Evolutionary conservation across 2,888 invertebrate species (phyloP).

Genomic region (Abrostola tripartita): DNA sequence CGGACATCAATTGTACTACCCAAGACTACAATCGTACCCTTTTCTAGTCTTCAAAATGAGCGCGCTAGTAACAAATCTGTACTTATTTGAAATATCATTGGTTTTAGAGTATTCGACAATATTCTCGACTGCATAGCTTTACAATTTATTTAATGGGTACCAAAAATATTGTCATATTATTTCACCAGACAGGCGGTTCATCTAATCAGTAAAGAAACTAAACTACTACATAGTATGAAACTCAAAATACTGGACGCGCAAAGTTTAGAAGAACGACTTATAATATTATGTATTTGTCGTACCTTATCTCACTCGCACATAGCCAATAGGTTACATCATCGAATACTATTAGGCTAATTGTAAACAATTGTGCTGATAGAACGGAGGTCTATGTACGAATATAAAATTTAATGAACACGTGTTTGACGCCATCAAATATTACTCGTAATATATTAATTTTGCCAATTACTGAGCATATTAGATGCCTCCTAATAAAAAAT

Average conservation of each 20-base stretch:
- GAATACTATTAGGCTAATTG: constrained; percentile 53
- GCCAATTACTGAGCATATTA: too few relatives aligned
- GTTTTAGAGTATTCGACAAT: too few relatives aligned
- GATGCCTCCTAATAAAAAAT: too few relatives aligned
- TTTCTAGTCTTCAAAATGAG: too few relatives aligned
- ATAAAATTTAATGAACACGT: constrained; percentile 32
- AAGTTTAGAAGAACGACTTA: background rate
- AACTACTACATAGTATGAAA: background rate
- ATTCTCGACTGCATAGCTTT: too few relatives aligned
- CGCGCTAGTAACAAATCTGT: too few relatives aligned
- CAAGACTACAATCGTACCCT: too few relatives aligned
- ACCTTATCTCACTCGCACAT: constrained; percentile 17
- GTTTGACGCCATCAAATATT: constrained; percentile 22
- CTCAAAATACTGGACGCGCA: too few relatives aligned
- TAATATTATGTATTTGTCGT: background rate
- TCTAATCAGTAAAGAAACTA: background rate
- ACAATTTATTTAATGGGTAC: too few relatives aligned
- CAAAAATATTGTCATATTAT: too few relatives aligned
- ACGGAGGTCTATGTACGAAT: constrained; percentile 37
- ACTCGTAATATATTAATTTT: constrained; percentile 21
- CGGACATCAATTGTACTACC: too few relatives aligned
- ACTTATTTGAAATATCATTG: too few relatives aligned
- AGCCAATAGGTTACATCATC: constrained; percentile 50
- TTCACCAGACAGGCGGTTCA: background rate
- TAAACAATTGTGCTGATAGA: constrained; percentile 51